phyloP scores from a whole-genome alignment of 2,113 vertebrate genomes.

The Chaetodon auriga region DNA sequence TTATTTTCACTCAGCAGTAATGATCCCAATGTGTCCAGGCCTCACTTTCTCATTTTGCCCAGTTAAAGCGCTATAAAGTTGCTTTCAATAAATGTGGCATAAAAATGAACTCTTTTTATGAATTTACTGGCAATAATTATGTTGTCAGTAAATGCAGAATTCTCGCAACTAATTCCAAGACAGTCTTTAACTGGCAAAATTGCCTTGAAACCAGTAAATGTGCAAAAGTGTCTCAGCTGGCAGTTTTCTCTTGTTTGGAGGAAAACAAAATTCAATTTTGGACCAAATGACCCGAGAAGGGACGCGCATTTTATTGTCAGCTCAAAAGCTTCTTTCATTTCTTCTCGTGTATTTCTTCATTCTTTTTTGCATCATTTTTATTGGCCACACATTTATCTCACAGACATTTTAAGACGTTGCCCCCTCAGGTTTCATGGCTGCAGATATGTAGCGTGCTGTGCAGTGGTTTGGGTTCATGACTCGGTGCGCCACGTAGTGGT shows the following conservation, averaged over 20 bases:
- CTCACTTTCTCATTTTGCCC: not conserved
- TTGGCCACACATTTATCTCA: not conserved
- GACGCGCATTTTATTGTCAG: not conserved
- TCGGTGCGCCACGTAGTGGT: conserved; percentile 73
- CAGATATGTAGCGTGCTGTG: not conserved
- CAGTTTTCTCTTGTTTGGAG: conserved; percentile 2
- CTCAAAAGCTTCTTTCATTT: not conserved
- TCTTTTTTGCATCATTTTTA: not conserved
- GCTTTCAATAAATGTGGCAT: too few species aligned
- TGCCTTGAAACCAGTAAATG: not conserved
- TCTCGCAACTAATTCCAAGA: not conserved
- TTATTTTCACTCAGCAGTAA: not conserved
- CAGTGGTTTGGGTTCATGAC: conserved; percentile 14
- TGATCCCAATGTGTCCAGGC: not conserved
- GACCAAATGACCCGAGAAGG: not conserved
- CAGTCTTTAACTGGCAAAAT: not conserved
- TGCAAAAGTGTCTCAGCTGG: not conserved
- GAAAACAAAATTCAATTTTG: not conserved
- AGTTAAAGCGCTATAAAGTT: not conserved
- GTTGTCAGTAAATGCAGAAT: not conserved
- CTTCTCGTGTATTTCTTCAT: not conserved
- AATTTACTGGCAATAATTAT: not conserved
- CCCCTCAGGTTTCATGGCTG: conserved; percentile 1
- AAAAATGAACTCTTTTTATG: not conserved
- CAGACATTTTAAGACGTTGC: not conserved